phyloP scores from a whole-genome alignment of 1,140 invertebrate genomes.

The Helicoverpa zea region DNA sequence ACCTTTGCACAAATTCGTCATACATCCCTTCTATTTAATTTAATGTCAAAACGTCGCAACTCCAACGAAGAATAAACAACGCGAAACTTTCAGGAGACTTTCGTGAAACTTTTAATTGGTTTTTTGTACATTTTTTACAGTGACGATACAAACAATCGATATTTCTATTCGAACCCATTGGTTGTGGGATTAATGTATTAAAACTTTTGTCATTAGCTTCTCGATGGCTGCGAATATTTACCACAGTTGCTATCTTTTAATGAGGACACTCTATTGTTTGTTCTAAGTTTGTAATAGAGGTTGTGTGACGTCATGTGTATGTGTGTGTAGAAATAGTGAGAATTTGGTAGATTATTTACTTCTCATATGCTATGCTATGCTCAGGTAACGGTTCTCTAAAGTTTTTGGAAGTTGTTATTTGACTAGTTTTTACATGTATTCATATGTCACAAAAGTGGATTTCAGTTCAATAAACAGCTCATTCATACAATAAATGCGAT shows the following conservation, averaged over 20 bases:
- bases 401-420: no score
- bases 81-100: slow-evolving; percentile 30
- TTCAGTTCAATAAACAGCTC: no score
- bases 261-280: neutral
- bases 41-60: slow-evolving; percentile 43
- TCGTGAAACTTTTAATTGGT: slow-evolving; percentile 53
- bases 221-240: slow-evolving; percentile 34
- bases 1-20: neutral
- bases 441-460: no score
- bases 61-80: slow-evolving; percentile 36
- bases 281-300: no score
- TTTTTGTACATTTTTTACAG: slow-evolving; percentile 47
- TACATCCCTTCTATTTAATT: slow-evolving; percentile 28
- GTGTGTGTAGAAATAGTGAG: no score
- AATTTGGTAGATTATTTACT: no score
- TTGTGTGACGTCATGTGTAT: no score
- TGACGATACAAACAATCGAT: slow-evolving; percentile 42
- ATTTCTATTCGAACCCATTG: slow-evolving; percentile 27
- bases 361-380: no score
- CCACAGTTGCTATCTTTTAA: neutral
- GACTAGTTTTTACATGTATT: no score
- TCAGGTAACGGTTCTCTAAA: no score
- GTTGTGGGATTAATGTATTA: slow-evolving; percentile 37
- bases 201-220: slow-evolving; percentile 39
- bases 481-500: no score